Base-by-base conservation (phyloP, 2,888 invertebrate genomes). In the Tineola bisselliella region DNA sequence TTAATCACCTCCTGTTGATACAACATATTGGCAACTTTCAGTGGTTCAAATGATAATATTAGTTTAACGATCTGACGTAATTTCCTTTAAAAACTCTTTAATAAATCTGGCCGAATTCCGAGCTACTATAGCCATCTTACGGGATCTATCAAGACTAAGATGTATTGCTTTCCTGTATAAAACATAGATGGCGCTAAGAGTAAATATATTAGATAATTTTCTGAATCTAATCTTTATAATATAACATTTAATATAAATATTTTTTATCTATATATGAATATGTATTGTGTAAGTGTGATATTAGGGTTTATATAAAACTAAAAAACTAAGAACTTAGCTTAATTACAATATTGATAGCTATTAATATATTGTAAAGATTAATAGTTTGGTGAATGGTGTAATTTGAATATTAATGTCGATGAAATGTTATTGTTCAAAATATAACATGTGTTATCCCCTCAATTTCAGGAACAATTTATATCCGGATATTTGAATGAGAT, bases 21-120 rank as follows among this genome's bases (percentile, higher is more conserved):
- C n/a, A 56, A 18, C 56, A 13, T 58, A 58, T 58, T 58, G 58
- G 58, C 58, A 58, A n/a, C 31, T 58, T 58, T 33, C 31, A 58
- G 11, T 15, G 58, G n/a, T 13, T 19, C 17, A 1, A 58, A 58
- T 58, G 33, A 58, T 58, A 58, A 58, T 58, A 33, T 33, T 58
- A 58, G 58, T 58, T 58, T 58, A 15, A 58, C 58, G 31, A n/a
- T 33, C 12, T 58, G 31, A 58, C 58, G 58, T 33, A 31, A 58
- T 13, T 30, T 58, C 31, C 58, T 6, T 58, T 58, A 8, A 58
- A 56, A 56, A 58, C 58, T 15, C 19, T 30, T 11, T 11, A 25
- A 17, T 56, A 17, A 11, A 8, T 31, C 13, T 58, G 33, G 58
- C 31, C 8, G 13, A n/a, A 58, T 31, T 58, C 33, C 31, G 31